Percentiles rank a stretch among this genome's conserved stretches.
phyloP scores from a whole-genome alignment of 1,140 invertebrate species.

The Phocides pigmalion region DNA sequence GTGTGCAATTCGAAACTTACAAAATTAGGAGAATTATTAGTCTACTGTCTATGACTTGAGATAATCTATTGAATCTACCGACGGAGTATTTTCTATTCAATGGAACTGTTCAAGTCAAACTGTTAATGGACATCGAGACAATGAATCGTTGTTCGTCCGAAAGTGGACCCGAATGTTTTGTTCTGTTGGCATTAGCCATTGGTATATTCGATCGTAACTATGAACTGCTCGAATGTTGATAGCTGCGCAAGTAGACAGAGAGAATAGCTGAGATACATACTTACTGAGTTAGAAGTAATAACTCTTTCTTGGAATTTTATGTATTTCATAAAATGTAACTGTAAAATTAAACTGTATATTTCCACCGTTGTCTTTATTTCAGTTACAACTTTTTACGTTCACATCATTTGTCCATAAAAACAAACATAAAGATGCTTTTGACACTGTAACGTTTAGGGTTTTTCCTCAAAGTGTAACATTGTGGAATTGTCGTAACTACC shows the following conservation, averaged over 20 bases:
- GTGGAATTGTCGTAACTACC: background rate
- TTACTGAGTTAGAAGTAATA: too few species aligned
- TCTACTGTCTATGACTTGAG: background rate
- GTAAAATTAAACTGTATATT: background rate
- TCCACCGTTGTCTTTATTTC: background rate
- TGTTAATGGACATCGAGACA: conserved; percentile 6
- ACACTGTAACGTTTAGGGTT: background rate
- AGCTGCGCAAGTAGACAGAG: background rate
- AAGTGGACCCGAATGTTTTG: background rate
- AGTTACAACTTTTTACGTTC: background rate
- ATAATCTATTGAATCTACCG: background rate
- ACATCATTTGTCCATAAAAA: background rate
- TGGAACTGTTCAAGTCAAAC: background rate
- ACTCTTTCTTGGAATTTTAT: background rate
- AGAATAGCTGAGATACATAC: background rate
- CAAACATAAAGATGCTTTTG: background rate
- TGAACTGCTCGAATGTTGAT: background rate
- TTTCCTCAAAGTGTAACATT: background rate
- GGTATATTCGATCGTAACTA: background rate
- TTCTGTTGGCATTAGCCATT: background rate
- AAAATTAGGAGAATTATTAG: background rate
- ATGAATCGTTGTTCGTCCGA: background rate
- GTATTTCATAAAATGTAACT: background rate
- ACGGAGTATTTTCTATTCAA: background rate
- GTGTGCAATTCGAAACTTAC: background rate